Evolutionary conservation across 2,113 vertebrate species (phyloP), one percentile per base, ranked within the genome.

Genomic region (Hemibagrus wyckioides): DNA sequence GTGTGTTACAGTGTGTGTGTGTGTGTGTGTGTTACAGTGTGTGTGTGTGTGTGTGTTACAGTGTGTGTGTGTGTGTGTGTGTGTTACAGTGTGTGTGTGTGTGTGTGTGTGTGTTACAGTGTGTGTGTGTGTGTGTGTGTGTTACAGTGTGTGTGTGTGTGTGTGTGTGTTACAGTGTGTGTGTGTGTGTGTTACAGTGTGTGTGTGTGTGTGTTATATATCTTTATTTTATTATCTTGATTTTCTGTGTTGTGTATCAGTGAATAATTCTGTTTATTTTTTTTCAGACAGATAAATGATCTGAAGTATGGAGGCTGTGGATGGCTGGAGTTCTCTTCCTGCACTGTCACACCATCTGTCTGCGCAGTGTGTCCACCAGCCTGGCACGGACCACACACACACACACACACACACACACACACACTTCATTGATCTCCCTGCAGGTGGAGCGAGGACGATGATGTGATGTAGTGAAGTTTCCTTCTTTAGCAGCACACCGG

Each of bases 401-500:
- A 21, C 73, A 15, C 44, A 73, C 87, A 56, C 92, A 91, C 48
- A 65, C 28, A 56, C 80, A 19, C 41, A 10, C 71, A 21, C 33
- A 65, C 67, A 93, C 94, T 94, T 95, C 94, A 94, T 94, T 93
- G 89, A 92, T 95, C 94, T 95, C 94, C 93, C 95, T 94, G 92
- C 93, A 75, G 84, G 77, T 63, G 39, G 13, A 85, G 65, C 23
- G 19, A 84, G 57, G 77, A 39, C 48, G n/a, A 75, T n/a, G n/a
- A 52, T 52, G 13, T 52, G 6, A 30, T 19, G 13, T 41, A 1
- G 3, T 10, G 21, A 71, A 39, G 69, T 71, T 25, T 41, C n/a
- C n/a, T n/a, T 71, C 73, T 17, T 1, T 50, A 50, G 48, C 10
- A 77, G 50, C 1, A n/a, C 13, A 28, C 6, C 1, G 1, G 19